phyloP scores from a whole-genome alignment of 2,797 vertebrate genomes.

The Bucorvus abyssinicus region DNA sequence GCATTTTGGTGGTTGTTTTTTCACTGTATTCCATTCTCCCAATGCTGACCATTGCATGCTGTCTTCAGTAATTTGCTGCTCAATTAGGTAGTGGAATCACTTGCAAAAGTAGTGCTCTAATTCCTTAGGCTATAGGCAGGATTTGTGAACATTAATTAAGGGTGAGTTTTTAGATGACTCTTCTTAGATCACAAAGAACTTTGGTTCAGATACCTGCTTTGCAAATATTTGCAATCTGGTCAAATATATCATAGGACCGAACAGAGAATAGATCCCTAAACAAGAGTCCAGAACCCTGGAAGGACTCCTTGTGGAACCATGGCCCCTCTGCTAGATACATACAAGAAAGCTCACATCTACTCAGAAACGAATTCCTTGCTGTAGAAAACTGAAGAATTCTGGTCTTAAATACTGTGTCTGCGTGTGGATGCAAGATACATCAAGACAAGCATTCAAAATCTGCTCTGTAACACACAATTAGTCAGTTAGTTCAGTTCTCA shows the following conservation, averaged over 20 bases:
- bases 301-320: neutral
- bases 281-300: neutral
- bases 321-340: neutral
- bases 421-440: neutral
- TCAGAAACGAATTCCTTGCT: neutral
- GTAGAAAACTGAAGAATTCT: neutral
- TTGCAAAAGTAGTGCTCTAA: neutral
- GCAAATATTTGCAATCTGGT: neutral
- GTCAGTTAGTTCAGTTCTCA: neutral
- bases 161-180: neutral
- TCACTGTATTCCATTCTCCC: neutral
- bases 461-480: neutral
- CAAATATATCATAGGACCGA: neutral
- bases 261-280: neutral
- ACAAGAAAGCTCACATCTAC: neutral
- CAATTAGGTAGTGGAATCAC: neutral
- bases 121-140: neutral
- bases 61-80: neutral
- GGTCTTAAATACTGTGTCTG: neutral
- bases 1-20: neutral
- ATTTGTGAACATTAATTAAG: neutral
- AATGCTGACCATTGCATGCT: neutral
- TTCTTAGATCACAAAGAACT: neutral
- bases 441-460: neutral
- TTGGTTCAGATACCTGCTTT: neutral